phyloP scores from a whole-genome alignment of 2,113 vertebrate genomes.

The Rostratula benghalensis region DNA sequence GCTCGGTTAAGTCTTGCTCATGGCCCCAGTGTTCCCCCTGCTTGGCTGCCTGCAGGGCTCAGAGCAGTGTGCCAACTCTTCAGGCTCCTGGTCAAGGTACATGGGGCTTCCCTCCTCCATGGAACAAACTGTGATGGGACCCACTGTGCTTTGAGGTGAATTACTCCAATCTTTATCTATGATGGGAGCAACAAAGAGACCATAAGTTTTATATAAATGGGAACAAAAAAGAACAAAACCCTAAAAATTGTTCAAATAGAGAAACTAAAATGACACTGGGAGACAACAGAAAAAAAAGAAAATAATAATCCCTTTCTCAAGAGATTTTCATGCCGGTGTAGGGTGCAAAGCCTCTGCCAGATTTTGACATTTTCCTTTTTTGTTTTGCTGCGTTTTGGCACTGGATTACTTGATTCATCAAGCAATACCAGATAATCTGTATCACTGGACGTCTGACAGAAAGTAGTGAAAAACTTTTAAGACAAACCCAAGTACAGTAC shows the following conservation, averaged over 20 bases:
- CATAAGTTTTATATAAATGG: not conserved
- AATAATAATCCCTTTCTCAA: not conserved
- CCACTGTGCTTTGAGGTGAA: not conserved
- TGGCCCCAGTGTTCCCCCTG: accelerated
- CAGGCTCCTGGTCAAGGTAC: not conserved
- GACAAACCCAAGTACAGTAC: not conserved
- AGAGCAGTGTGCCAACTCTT: not conserved
- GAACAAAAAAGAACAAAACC: not conserved
- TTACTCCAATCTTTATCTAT: not conserved
- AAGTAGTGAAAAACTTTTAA: not conserved
- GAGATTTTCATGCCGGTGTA: not conserved
- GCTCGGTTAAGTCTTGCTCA: not conserved
- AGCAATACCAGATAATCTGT: not conserved
- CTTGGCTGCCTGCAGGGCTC: not conserved
- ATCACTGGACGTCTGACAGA: not conserved
- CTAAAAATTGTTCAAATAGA: not conserved
- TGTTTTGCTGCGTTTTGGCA: not conserved
- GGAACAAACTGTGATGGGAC: not conserved
- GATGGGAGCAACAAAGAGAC: not conserved
- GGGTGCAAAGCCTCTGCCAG: not conserved
- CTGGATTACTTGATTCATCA: not conserved
- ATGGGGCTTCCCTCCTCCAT: not conserved
- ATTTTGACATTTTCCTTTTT: not conserved
- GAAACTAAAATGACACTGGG: not conserved
- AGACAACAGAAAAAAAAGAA: not conserved